Base-by-base conservation (phyloP, 2,888 invertebrate genomes). In the Cantharis flavilabris region DNA sequence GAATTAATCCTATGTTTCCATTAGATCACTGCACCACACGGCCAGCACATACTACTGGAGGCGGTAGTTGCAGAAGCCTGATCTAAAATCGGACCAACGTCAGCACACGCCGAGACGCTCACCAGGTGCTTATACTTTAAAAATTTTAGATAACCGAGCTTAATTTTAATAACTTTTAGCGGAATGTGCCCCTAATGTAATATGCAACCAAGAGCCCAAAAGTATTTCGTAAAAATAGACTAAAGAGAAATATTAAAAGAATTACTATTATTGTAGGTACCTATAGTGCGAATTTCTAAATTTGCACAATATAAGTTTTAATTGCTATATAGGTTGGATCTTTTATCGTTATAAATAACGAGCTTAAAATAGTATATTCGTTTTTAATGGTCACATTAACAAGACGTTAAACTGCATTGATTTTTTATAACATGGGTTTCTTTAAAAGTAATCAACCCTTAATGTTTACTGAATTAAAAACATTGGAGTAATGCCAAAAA, bases 51-150 rank as follows among this genome's bases (percentile, higher is more conserved):
- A 82, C 82, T 81, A 82, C 82, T 81, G 78, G 76, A 78, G 78
- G 77, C 70, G 74, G 75, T 76, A 73, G 74, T 64, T 79, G 77
- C 79, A 74, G 74, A 76, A 76, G 82, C 82, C 82, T 81, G 82
- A 76, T 80, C 82, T 83, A 83, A 83, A 83, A 83, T 79, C 80
- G 82, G 82, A 83, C 73, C 81, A 79, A 82, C 83, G 83, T 83
- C 83, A 81, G 73, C 79, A 77, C 77, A 80, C 82, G 82, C 82
- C 82, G 81, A 77, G 81, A 81, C 77, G 81, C 81, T 81, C 73
- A 75, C 65, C 70, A 69, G 28, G 30, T 69, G 30, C 69, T 30
- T 69, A 69, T 18, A 28, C 30, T 30, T 30, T 28, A 16, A 30
- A 26, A 28, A 69, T 28, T 69, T 69, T 9, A 69, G 23, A 69